Evolutionary conservation across 2,113 vertebrate species (phyloP).

Genomic region (Orycteropus afer): DNA sequence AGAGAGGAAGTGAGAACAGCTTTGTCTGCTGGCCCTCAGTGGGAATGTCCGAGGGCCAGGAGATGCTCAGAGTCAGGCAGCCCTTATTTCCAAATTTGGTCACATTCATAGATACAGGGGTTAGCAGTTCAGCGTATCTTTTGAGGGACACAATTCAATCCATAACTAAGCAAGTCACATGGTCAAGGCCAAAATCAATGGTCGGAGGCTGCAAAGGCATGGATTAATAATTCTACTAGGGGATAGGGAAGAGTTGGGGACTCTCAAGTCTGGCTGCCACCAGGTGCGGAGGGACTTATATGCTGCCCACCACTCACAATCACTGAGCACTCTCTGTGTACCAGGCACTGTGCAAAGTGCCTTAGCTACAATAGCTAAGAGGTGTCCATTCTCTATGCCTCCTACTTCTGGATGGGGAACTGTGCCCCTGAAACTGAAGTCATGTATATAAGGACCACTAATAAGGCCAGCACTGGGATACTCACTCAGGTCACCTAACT

Average conservation of each 20-base stretch:
- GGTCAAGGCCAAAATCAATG: background rate
- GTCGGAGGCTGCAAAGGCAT: background rate
- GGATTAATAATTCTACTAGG: background rate
- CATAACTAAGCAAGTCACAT: background rate
- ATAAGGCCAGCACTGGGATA: background rate
- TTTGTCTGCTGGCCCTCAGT: background rate
- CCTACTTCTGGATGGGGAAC: background rate
- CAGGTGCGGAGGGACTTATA: fast-evolving
- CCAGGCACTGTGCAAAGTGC: fast-evolving
- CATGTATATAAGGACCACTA: background rate
- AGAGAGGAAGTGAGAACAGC: background rate
- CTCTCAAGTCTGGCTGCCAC: background rate
- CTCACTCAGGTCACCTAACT: background rate
- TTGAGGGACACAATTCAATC: background rate
- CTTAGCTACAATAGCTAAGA: background rate
- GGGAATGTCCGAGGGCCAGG: background rate
- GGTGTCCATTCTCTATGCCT: fast-evolving
- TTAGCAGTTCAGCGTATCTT: background rate
- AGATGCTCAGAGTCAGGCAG: background rate
- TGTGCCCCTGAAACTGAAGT: background rate
- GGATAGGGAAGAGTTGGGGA: background rate
- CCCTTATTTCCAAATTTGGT: background rate
- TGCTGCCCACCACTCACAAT: background rate
- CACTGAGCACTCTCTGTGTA: fast-evolving
- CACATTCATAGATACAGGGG: background rate